phyloP scores from a whole-genome alignment of 2,113 vertebrate species.

The Limanda limanda region DNA sequence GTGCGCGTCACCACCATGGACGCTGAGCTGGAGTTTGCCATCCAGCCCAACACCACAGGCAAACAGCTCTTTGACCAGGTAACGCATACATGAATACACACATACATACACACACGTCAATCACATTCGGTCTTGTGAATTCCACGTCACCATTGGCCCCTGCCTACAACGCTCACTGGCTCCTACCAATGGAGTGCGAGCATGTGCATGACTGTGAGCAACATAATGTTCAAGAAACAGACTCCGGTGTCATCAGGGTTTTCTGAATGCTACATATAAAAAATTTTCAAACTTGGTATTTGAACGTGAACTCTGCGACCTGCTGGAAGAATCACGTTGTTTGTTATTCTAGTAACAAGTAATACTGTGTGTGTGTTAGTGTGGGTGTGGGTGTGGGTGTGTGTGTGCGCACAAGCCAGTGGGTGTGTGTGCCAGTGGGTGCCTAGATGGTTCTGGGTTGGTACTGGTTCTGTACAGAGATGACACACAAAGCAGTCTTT shows the following conservation, averaged over 20 bases:
- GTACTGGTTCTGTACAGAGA: slow-evolving; percentile 48
- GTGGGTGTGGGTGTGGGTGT: slow-evolving; percentile 8
- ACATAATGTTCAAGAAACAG: too few relatives aligned
- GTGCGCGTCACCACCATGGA: slow-evolving; percentile 99
- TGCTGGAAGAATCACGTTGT: slow-evolving; percentile 4
- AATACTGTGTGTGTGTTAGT: slow-evolving; percentile 1
- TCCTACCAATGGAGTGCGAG: too few relatives aligned
- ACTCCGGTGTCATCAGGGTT: neutral
- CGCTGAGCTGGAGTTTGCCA: slow-evolving; percentile 98
- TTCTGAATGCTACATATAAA: neutral
- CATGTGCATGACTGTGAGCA: too few relatives aligned
- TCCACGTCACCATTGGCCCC: neutral
- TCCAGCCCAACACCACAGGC: slow-evolving; percentile 97
- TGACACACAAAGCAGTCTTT: slow-evolving; percentile 55
- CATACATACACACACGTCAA: neutral
- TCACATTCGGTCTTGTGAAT: neutral
- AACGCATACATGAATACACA: neutral
- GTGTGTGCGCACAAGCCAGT: neutral
- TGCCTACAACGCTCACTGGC: too few relatives aligned
- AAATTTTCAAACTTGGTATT: neutral
- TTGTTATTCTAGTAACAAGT: too few relatives aligned
- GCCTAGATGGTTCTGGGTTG: slow-evolving; percentile 36
- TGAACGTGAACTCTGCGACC: slow-evolving; percentile 5
- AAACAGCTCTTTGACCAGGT: slow-evolving; percentile 99
- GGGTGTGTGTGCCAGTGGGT: slow-evolving; percentile 32